phyloP scores from a whole-genome alignment of 2,797 vertebrate species.

The Nyctalus aviator region DNA sequence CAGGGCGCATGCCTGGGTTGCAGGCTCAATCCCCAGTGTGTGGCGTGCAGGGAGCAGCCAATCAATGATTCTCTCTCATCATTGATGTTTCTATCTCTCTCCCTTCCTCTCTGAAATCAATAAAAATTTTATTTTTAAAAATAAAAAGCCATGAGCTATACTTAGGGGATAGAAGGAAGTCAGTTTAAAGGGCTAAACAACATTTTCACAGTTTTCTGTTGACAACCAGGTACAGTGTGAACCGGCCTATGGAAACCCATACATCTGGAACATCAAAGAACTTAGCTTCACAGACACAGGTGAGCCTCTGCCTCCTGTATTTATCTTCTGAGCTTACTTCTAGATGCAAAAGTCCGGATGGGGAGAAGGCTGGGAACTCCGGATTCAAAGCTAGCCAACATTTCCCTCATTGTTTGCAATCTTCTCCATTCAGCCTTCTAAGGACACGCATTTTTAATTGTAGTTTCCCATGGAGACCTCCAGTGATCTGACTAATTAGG shows the following conservation, averaged over 20 bases:
- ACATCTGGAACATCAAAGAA: constrained; percentile 93
- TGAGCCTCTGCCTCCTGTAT: constrained; percentile 77
- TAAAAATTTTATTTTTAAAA: background rate
- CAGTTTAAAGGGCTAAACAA: background rate
- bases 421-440: constrained; percentile 18
- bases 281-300: constrained; percentile 92
- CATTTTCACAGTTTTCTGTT: background rate
- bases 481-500: constrained; percentile 74
- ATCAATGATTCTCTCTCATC: too few relatives aligned
- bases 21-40: too few relatives aligned
- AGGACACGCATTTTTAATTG: constrained; percentile 57
- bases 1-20: too few relatives aligned
- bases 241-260: constrained; percentile 95
- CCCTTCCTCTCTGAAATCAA: too few relatives aligned
- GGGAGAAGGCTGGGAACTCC: background rate
- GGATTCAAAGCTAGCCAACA: background rate
- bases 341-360: background rate
- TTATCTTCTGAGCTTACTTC: background rate
- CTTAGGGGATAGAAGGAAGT: background rate
- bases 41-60: too few relatives aligned
- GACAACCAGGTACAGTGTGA: constrained; percentile 93
- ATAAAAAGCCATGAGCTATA: background rate
- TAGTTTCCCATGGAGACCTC: constrained; percentile 54
- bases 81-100: too few relatives aligned
- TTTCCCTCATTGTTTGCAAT: background rate